These are phyloP conservation scores for Cephalopachus bancanus DNA, from an alignment of 2,797 vertebrate genomes.

Conservation along the genomic window DNA sequence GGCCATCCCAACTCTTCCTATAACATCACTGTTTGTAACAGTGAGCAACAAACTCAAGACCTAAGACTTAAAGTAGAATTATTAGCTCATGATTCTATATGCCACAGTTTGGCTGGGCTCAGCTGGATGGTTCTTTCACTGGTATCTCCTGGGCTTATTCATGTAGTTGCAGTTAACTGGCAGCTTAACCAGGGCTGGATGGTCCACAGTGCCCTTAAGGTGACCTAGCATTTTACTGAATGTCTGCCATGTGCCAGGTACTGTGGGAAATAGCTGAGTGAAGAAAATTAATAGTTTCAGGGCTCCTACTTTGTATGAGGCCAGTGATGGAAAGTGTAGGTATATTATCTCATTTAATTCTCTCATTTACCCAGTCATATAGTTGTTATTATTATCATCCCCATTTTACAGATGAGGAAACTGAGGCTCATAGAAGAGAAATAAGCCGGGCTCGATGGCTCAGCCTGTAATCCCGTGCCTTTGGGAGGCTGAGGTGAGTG, in stretches of 20 bases:
- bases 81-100: neutral
- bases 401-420: slow-evolving; percentile 27
- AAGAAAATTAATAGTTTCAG: neutral
- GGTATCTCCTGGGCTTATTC: neutral
- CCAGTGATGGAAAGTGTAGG: neutral
- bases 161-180: neutral
- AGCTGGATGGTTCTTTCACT: neutral
- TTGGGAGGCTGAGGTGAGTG: too few relatives aligned
- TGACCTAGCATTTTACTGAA: neutral
- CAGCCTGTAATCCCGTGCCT: too few relatives aligned
- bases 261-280: neutral
- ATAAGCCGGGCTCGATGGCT: neutral
- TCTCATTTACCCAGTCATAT: neutral
- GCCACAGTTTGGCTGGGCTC: neutral
- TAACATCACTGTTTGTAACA: neutral
- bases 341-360: neutral
- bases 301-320: neutral
- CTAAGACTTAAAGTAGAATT: neutral
- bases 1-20: neutral
- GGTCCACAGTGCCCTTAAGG: neutral
- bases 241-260: neutral
- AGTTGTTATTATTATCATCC: neutral
- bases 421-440: neutral
- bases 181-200: neutral
- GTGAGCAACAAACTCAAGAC: neutral